Base-by-base conservation (phyloP, 2,888 invertebrate genomes). In the Torymus texanus region DNA sequence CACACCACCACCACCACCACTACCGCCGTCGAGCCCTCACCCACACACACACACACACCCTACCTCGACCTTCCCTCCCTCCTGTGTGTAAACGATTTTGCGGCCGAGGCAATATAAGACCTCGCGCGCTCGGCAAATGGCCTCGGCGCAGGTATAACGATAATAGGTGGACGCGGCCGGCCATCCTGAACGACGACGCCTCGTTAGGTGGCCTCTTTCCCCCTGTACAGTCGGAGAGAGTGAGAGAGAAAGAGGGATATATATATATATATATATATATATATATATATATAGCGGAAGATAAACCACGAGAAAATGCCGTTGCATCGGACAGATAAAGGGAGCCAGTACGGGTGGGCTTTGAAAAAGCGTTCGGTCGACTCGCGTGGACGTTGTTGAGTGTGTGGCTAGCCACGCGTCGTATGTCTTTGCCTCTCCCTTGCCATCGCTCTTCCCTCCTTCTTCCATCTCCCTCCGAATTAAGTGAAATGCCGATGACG, bases 281-380 rank as follows among this genome's bases (percentile, higher is more conserved):
- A 14, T 13, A 24, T 1, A 4, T 10, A n/a, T 1, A 11, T 18
- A n/a, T 13, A 50, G 63, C 14, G 63, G n/a, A 12, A 50, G 50
- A 16, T n/a, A 41, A 41, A 50, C 63, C 5, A 16, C n/a, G 13
- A 21, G 53, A 55, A 41, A 41, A 41, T 41, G 41, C 41, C 41
- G 41, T 41, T 41, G 41, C 41, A 41, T 41, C 41, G 41, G 71
- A 61, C 18, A 51, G 14, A 56, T 16, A 63, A 29, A 61, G 50
- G 65, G 59, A 13, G 55, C 5, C n/a, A 0, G n/a, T n/a, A 66
- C 16, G 14, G 14, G 3, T 5, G 56, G 18, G n/a, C 61, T 61
- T 81, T 81, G 79, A 81, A 75, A 77, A 81, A 81, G 74, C 21
- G 51, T 16, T 61, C 59, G 79, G 79, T 76, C 16, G 51, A 68